phyloP scores from a whole-genome alignment of 2,797 vertebrate genomes.

The Gymnocypris eckloni region DNA sequence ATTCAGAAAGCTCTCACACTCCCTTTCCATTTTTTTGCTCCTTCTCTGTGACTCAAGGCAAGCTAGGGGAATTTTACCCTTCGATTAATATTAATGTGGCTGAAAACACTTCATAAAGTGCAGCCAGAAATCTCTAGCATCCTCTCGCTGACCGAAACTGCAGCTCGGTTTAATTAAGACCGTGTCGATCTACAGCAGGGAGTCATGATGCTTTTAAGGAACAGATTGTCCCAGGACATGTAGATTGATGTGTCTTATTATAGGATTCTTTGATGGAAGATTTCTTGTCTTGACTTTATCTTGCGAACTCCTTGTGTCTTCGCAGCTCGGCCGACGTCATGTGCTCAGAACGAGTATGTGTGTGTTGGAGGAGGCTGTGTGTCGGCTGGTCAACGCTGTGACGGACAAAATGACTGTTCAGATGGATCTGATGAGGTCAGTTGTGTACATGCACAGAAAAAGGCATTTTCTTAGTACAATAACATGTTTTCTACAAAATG shows the following conservation, averaged over 20 bases:
- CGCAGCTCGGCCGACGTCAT: conserved; percentile 79
- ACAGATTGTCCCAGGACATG: not conserved
- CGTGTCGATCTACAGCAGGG: not conserved
- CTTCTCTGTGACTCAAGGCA: not conserved
- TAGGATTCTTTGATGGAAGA: not conserved
- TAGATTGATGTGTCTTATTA: not conserved
- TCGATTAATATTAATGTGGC: conserved; percentile 44
- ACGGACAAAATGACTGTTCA: conserved; percentile 82
- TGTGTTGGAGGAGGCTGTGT: conserved; percentile 84
- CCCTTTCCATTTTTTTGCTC: not conserved
- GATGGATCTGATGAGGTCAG: conserved; percentile 89
- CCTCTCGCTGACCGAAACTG: not conserved
- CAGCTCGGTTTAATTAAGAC: conserved; percentile 13
- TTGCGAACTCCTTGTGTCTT: conserved; percentile 39
- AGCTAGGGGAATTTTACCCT: conserved; percentile 27
- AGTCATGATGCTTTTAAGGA: not conserved
- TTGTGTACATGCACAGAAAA: not conserved
- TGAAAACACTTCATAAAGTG: conserved; percentile 36
- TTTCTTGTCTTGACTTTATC: conserved; percentile 7
- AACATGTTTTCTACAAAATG: not conserved
- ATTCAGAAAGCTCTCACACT: conserved; percentile 32
- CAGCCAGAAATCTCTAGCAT: conserved; percentile 10
- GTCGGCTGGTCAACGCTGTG: conserved; percentile 80
- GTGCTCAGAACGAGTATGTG: conserved; percentile 83
- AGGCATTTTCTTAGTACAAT: not conserved